phyloP scores from a whole-genome alignment of 2,888 invertebrate species.

The Tenthredo mesomela region DNA sequence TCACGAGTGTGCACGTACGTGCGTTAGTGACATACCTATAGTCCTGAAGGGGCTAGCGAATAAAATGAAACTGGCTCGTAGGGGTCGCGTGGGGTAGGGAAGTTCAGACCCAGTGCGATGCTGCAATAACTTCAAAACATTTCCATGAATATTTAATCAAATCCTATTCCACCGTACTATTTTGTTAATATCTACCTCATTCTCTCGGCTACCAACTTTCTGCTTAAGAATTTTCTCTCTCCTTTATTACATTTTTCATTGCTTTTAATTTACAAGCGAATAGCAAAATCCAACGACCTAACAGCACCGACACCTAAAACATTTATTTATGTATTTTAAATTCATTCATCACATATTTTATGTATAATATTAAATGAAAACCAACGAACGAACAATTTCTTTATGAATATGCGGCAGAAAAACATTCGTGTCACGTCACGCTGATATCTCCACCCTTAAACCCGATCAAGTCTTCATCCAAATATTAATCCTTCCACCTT shows the following conservation, averaged over 20 bases:
- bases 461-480: neutral
- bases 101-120: neutral
- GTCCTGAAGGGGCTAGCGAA: neutral
- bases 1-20: neutral
- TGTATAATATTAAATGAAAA: neutral
- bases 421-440: neutral
- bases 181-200: slow-evolving; percentile 27
- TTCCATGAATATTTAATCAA: slow-evolving; percentile 51
- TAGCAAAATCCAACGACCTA: neutral
- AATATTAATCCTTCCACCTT: neutral
- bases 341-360: neutral
- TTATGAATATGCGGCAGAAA: neutral
- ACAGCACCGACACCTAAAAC: neutral
- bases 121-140: slow-evolving; percentile 45
- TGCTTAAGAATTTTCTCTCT: slow-evolving; percentile 9
- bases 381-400: neutral
- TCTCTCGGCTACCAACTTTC: neutral
- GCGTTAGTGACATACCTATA: neutral
- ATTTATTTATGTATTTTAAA: neutral
- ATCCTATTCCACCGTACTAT: slow-evolving; percentile 25
- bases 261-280: slow-evolving; percentile 24
- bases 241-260: slow-evolving; percentile 28
- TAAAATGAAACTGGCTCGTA: slow-evolving; percentile 36
- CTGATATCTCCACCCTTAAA: neutral
- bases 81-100: neutral